Evolutionary conservation across 2,888 invertebrate species (phyloP).

Genomic region (Lycaena phlaeas): DNA sequence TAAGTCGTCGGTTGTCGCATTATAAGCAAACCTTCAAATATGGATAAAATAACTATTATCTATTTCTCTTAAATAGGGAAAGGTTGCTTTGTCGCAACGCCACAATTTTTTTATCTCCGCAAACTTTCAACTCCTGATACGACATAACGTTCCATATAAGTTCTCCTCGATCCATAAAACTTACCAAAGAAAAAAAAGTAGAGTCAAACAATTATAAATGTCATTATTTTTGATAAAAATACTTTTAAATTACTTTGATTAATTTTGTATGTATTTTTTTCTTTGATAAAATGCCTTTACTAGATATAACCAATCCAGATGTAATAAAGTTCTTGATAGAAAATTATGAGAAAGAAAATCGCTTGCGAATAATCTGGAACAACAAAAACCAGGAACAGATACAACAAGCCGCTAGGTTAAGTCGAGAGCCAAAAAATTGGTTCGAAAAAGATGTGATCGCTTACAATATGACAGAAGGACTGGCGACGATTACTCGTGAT

Average conservation of each 20-base stretch:
- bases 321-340: conserved; percentile 37
- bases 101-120: too few species aligned
- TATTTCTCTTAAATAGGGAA: too few species aligned
- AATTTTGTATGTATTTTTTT: too few species aligned
- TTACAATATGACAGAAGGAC: conserved; percentile 32
- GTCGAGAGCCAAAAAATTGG: conserved; percentile 34
- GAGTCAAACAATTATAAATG: too few species aligned
- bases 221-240: too few species aligned
- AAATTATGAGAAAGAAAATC: conserved; percentile 38
- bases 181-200: not conserved
- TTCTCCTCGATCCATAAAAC: not conserved
- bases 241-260: too few species aligned
- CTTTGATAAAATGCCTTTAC: conserved; percentile 29
- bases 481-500: conserved; percentile 34
- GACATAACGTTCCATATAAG: too few species aligned
- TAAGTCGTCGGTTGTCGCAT: too few species aligned
- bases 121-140: too few species aligned
- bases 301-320: conserved; percentile 37
- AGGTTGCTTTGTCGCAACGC: too few species aligned
- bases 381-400: conserved; percentile 29
- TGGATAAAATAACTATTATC: too few species aligned
- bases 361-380: conserved; percentile 36
- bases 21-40: too few species aligned
- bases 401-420: conserved; percentile 33
- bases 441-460: conserved; percentile 34